Evolutionary conservation across 2,888 invertebrate species (phyloP).

Genomic region (Terebella lapidaria): DNA sequence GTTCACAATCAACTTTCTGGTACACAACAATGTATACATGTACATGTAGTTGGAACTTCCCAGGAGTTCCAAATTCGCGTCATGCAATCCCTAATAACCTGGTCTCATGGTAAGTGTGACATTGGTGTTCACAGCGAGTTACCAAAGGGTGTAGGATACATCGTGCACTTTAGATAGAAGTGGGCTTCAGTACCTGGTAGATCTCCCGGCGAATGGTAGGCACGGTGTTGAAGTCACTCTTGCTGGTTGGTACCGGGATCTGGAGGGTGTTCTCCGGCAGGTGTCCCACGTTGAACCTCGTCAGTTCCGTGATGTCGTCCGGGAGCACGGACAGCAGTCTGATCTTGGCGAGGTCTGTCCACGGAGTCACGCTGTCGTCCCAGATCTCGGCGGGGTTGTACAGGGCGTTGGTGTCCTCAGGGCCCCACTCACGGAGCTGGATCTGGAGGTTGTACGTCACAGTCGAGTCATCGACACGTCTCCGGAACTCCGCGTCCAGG

Average conservation of each 20-base stretch:
- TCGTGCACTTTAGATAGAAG: too few relatives aligned
- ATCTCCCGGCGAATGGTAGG: conserved; percentile 8
- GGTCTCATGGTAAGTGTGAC: too few relatives aligned
- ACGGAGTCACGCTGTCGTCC: conserved; percentile 14
- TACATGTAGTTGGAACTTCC: too few relatives aligned
- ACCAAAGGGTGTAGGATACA: too few relatives aligned
- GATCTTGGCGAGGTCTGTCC: conserved; percentile 16
- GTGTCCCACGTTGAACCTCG: conserved; percentile 11
- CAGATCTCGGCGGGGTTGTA: conserved; percentile 17
- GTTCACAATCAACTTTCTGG: too few relatives aligned
- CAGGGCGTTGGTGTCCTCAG: conserved; percentile 9
- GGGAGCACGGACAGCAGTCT: conserved; percentile 5
- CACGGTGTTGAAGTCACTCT: conserved; percentile 18
- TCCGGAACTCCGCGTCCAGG: conserved; percentile 9
- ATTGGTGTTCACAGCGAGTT: too few relatives aligned
- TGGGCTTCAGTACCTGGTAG: neutral
- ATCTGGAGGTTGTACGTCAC: conserved; percentile 12
- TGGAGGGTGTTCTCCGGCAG: conserved; percentile 3
- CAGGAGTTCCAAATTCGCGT: too few relatives aligned
- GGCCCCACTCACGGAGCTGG: conserved; percentile 9
- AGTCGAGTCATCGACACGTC: conserved; percentile 1
- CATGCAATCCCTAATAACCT: too few relatives aligned
- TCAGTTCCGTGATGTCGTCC: conserved; percentile 11
- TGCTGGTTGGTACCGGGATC: conserved; percentile 2
- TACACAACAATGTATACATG: too few relatives aligned